Conservation (phyloP, 2,888 invertebrate genomes). For the Cheilosia scutellata region DNA sequence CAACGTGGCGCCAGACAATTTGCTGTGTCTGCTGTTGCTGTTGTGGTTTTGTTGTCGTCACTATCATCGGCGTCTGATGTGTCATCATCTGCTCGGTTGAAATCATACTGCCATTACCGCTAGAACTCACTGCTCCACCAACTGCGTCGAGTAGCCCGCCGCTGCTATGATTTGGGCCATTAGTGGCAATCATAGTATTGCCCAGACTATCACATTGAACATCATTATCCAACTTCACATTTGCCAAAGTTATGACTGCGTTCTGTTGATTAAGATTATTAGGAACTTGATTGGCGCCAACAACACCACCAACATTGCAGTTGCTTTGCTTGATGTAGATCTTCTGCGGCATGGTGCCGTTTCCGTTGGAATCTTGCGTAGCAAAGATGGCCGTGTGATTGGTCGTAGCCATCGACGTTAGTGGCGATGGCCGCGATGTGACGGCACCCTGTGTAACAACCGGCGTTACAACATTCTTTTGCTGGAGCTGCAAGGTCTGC, state of each 20-base stretch:
- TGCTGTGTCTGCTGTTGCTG: constrained; percentile 79
- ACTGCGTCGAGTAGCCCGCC: constrained; percentile 52
- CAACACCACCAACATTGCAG: constrained; percentile 76
- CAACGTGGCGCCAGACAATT: constrained; percentile 82
- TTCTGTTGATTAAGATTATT: constrained; percentile 79
- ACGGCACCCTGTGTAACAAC: constrained; percentile 78
- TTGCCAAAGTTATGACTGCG: constrained; percentile 81
- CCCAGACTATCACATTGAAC: constrained; percentile 72
- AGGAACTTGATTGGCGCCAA: constrained; percentile 78
- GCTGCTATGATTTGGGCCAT: constrained; percentile 64
- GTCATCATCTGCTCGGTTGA: constrained; percentile 71
- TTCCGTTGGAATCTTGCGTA: constrained; percentile 66
- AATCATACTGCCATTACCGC: constrained; percentile 73
- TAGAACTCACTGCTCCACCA: constrained; percentile 66
- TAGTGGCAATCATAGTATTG: constrained; percentile 62
- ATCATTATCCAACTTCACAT: constrained; percentile 81
- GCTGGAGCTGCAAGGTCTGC: constrained; percentile 80
- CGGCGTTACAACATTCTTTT: constrained; percentile 79
- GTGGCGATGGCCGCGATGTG: constrained; percentile 77
- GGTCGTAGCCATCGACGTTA: constrained; percentile 79
- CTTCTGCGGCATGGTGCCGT: constrained; percentile 79
- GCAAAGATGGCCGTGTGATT: constrained; percentile 80
- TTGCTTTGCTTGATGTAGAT: constrained; percentile 81
- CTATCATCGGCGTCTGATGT: constrained; percentile 79
- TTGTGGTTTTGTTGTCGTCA: constrained; percentile 80